Evolutionary conservation across 1,140 invertebrate species (phyloP), one percentile per base, ranked within the genome.

Genomic region (Bombus pyrosoma): DNA sequence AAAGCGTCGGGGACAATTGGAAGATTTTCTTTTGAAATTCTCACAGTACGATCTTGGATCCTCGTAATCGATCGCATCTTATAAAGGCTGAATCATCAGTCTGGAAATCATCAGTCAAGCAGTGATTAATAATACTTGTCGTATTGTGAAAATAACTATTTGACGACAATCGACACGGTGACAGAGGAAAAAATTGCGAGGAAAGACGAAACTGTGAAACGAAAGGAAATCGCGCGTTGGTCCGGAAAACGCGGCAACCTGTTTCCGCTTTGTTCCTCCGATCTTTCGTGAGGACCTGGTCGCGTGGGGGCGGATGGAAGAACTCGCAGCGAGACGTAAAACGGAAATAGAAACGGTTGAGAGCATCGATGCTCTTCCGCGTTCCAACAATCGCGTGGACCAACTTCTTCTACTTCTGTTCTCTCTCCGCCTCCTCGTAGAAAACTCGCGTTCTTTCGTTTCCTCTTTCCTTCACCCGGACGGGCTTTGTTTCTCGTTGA

Each of bases 331-430:
- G 57, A 80, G 73, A 91, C 89, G 90, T 89, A 92, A 92, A 93
- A 93, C 92, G 92, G 91, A 92, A 93, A 93, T 93, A 93, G 92
- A 92, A 87, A 78, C 53, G 75, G 57, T 32, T 66, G 81, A 78
- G 80, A 34, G 66, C 73, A 59, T 83, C 82, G 85, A 84, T 81
- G 82, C 64, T 66, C 92, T 93, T 93, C 92, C 92, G 92, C 92
- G 91, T 93, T 92, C 92, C 92, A 92, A 93, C 92, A 93, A 93
- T 93, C 91, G 91, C 91, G 91, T 87, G 90, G 87, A 91, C 80
- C 86, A 87, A 81, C 86, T 91, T 92, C 86, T 87, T 92, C 85
- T 32, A 37, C 69, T 74, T 10, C 43, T 69, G 5, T 64, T 71
- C 59, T 53, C 53, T 80, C 62, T 64, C 76, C 79, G 86, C 83